phyloP scores from a whole-genome alignment of 2,797 vertebrate species.

The Acridotheres tristis region DNA sequence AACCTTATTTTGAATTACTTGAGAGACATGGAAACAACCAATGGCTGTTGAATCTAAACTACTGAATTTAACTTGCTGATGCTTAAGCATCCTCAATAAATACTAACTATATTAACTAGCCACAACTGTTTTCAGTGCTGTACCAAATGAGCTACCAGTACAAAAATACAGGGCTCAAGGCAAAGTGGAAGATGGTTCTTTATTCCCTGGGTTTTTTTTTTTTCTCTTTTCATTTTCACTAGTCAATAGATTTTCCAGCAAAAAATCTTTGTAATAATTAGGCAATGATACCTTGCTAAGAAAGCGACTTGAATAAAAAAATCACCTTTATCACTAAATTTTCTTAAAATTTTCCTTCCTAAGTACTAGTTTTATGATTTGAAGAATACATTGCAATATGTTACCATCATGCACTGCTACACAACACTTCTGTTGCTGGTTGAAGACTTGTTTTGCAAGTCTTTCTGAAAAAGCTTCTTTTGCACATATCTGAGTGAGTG shows the following conservation, averaged over 20 bases:
- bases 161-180: not conserved
- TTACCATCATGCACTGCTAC: not conserved
- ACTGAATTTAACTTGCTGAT: not conserved
- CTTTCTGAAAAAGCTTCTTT: not conserved
- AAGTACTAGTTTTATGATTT: not conserved
- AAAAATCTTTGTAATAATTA: not conserved
- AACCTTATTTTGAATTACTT: not conserved
- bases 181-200: not conserved
- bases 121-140: not conserved
- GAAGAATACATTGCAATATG: not conserved
- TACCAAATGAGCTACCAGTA: not conserved
- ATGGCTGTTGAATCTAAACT: not conserved
- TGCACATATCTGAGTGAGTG: not conserved
- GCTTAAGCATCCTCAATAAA: not conserved
- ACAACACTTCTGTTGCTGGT: not conserved
- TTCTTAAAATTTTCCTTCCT: not conserved
- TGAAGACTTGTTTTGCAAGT: not conserved
- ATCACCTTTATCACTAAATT: not conserved
- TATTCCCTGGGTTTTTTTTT: not conserved
- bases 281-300: not conserved
- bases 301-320: not conserved
- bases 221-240: not conserved
- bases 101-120: not conserved
- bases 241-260: not conserved
- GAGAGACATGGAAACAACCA: not conserved